Evolutionary conservation across 2,888 invertebrate species (phyloP), one percentile per base, ranked within the genome.

Genomic region (Trissolcus brochymenae): DNA sequence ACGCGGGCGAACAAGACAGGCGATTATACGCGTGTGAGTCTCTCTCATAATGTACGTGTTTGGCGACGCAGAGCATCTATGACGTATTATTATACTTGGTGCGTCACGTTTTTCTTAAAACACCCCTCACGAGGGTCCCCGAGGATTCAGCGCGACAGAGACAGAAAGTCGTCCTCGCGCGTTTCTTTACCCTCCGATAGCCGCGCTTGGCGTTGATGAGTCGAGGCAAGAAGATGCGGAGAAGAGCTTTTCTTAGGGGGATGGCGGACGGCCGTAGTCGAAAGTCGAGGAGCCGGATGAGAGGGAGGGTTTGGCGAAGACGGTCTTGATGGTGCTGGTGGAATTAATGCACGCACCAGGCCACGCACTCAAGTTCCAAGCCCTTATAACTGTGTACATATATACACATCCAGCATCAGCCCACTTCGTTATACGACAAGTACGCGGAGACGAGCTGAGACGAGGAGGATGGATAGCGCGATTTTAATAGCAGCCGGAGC

Each of bases 401-500:
- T 43, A 66, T 60, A 51, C 80, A 79, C 46, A 57, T 75, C 74
- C 61, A 71, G 54, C 84, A 84, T 85, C 83, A 85, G 86, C 86
- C 87, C 87, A 86, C 87, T 87, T 87, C 87, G 87, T 87, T 88
- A 88, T 86, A 87, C 85, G 87, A 87, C 87, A 87, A 87, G 87
- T 87, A 87, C 65, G 75, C 86, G 86, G 85, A 85, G 85, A 86
- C 84, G 67, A 77, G 80, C 74, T 73, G 79, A 80, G 77, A 74
- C 57, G 79, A 79, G 76, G 70, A 76, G 64, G 75, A 79, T 64
- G 62, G 76, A 76, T 62, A 62, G 14, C 51, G 54, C 43, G 41
- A 14, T 53, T 60, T 65, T 60, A 71, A 65, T 49, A 55, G 41
- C 70, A 40, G 66, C 55, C 72, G 71, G 71, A 78, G 59, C 49